A percentile compares a stretch with the other conserved stretches of the same genome.
phyloP scores from a whole-genome alignment of 2,797 vertebrate species.

The Toxotes lorentzi region DNA sequence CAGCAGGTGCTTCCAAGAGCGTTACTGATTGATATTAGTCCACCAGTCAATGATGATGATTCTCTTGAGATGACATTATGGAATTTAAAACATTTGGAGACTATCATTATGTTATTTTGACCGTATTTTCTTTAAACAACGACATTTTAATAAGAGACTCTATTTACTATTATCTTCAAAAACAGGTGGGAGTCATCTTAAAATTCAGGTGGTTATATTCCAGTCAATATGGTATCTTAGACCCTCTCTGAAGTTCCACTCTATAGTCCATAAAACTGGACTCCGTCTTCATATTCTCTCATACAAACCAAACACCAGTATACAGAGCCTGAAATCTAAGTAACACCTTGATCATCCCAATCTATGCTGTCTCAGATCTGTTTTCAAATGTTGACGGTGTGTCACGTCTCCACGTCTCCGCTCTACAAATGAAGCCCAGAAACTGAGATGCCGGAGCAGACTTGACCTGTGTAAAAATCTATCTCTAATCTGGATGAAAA shows the following conservation, averaged over 20 bases:
- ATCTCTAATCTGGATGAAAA: slow-evolving; percentile 79
- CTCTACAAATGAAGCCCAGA: slow-evolving; percentile 55
- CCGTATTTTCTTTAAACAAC: neutral
- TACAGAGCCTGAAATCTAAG: slow-evolving; percentile 19
- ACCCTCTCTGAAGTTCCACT: slow-evolving; percentile 13
- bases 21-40: neutral
- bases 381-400: slow-evolving; percentile 57
- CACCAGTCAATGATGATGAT: neutral
- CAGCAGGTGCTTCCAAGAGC: neutral
- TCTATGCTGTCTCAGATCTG: slow-evolving; percentile 60
- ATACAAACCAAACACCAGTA: slow-evolving; percentile 14
- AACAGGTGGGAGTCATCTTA: neutral
- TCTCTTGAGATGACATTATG: neutral
- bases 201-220: neutral
- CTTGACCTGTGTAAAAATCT: slow-evolving; percentile 73
- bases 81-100: neutral
- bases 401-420: slow-evolving; percentile 41
- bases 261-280: neutral
- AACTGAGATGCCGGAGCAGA: slow-evolving; percentile 39
- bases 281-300: slow-evolving; percentile 3
- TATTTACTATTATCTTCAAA: slow-evolving; percentile 3
- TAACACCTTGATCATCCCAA: slow-evolving; percentile 46
- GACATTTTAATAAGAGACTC: neutral
- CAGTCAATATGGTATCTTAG: neutral
- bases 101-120: neutral